Percentiles rank a stretch among this genome's conserved stretches.
These are phyloP conservation scores for Idaea straminata DNA, from an alignment of 2,888 invertebrate species.

Conservation along the genomic window DNA sequence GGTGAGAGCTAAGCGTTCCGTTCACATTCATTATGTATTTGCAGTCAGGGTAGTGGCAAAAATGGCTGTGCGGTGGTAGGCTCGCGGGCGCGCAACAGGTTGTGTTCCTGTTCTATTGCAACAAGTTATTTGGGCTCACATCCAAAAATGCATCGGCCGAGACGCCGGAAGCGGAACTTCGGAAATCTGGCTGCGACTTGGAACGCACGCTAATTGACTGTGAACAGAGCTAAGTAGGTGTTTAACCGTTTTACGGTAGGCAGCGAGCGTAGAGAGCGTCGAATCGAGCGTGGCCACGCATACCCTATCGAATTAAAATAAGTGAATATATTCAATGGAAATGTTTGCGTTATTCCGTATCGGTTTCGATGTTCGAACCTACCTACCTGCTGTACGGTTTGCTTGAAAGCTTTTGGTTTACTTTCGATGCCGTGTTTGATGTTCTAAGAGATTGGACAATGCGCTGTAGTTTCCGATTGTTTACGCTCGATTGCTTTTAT, in stretches of 20 bases:
- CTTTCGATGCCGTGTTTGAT: constrained; percentile 14
- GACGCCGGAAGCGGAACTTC: constrained; percentile 58
- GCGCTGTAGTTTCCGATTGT: constrained; percentile 9
- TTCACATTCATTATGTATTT: constrained; percentile 77
- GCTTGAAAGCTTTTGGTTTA: constrained; percentile 28
- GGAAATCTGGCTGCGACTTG: constrained; percentile 41
- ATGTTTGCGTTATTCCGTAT: constrained; percentile 29
- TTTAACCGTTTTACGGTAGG: constrained; percentile 30
- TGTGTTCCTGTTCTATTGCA: constrained; percentile 58
- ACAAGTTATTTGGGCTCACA: constrained; percentile 77
- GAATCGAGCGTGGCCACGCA: constrained; percentile 39
- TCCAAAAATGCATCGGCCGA: constrained; percentile 78
- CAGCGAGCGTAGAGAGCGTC: constrained; percentile 27
- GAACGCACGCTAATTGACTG: constrained; percentile 39
- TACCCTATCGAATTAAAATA: constrained; percentile 42
- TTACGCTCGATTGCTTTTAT: background rate
- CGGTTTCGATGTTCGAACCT: constrained; percentile 24
- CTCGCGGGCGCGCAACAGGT: constrained; percentile 71
- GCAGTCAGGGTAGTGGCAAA: constrained; percentile 62
- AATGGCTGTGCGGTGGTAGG: constrained; percentile 55
- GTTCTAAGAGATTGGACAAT: constrained; percentile 14
- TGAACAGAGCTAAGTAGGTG: constrained; percentile 22
- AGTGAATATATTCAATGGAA: constrained; percentile 29
- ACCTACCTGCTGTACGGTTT: constrained; percentile 20
- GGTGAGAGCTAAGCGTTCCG: constrained; percentile 56